Evolutionary conservation across 1,140 invertebrate genomes (phyloP).

Genomic region (Augochlora pura): DNA sequence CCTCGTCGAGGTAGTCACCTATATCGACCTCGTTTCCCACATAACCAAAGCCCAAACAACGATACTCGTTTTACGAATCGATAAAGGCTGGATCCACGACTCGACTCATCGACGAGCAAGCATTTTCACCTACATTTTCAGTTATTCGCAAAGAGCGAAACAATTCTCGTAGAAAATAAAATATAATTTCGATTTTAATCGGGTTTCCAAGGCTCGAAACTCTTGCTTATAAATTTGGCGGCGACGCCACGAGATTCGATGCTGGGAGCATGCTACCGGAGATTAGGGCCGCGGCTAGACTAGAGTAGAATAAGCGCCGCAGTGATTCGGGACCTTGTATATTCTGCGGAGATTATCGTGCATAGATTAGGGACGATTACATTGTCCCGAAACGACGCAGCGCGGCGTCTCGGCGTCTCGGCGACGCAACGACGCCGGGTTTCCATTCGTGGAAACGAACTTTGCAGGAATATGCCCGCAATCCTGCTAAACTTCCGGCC

Average conservation of each 20-base stretch:
- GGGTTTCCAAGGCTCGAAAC: no score
- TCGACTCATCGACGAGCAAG: no score
- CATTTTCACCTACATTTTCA: no score
- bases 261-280: not conserved
- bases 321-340: conserved; percentile 10
- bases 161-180: not conserved
- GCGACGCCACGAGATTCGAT: not conserved
- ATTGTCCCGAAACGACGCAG: conserved; percentile 47
- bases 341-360: conserved; percentile 45
- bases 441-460: conserved; percentile 20
- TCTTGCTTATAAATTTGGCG: not conserved
- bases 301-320: not conserved
- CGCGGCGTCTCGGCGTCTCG: not conserved
- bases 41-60: no score
- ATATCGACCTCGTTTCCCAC: no score
- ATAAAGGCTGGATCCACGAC: no score
- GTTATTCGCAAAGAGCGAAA: no score
- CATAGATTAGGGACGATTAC: conserved; percentile 60
- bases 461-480: not conserved
- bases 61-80: no score
- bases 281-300: not conserved
- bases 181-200: not conserved
- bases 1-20: no score
- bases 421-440: not conserved
- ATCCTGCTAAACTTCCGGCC: not conserved